Percentiles rank a stretch among this genome's conserved stretches.
Evolutionary conservation across 2,797 vertebrate genomes (phyloP).

Genomic region (Hephaestus fuliginosus): DNA sequence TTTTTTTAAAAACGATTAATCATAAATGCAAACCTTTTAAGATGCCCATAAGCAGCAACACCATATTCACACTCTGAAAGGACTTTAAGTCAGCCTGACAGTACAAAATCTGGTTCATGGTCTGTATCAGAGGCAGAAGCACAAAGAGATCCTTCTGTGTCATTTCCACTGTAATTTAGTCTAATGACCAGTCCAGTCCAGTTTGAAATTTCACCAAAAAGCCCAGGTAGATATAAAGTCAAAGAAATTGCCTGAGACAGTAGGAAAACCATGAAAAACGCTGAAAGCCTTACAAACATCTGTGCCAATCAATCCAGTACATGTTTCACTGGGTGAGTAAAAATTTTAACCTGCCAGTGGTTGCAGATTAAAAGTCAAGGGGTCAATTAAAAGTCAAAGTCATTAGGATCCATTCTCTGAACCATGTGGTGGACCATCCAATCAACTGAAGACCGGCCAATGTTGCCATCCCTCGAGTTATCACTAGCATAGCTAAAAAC

Average conservation of each 20-base stretch:
- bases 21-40: constrained; percentile 25
- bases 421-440: neutral
- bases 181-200: constrained; percentile 7
- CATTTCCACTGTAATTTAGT: constrained; percentile 10
- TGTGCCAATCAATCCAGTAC: neutral
- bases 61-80: neutral
- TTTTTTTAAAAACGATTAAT: constrained; percentile 17
- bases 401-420: neutral
- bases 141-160: constrained; percentile 1
- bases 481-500: neutral
- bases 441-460: neutral
- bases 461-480: neutral
- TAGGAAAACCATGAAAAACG: too few species aligned
- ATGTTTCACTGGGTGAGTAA: neutral
- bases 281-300: too few species aligned
- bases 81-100: neutral
- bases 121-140: neutral
- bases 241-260: neutral
- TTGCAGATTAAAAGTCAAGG: neutral
- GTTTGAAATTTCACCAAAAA: too few species aligned
- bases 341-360: neutral
- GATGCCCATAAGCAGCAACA: constrained; percentile 2
- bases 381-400: neutral
- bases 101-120: too few species aligned
- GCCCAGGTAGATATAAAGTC: neutral